phyloP scores from a whole-genome alignment of 2,113 vertebrate species.

The Oryzias curvinotus region DNA sequence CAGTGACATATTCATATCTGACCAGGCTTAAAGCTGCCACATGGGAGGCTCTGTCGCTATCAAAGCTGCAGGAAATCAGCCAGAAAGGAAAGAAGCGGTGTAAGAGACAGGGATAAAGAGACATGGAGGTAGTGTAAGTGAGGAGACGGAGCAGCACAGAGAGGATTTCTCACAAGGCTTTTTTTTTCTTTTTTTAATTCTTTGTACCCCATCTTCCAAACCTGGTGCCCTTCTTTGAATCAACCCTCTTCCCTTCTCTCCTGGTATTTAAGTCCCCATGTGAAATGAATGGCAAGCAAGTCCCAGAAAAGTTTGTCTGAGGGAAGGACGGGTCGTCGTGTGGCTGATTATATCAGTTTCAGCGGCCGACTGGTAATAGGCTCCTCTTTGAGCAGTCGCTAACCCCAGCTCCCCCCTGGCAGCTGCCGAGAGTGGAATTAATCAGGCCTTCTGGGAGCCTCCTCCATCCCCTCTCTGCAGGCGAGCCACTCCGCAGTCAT shows the following conservation, averaged over 20 bases:
- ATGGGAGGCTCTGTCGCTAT: slow-evolving; percentile 74
- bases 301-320: slow-evolving; percentile 92
- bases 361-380: slow-evolving; percentile 94
- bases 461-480: slow-evolving; percentile 89
- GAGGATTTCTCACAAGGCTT: slow-evolving; percentile 75
- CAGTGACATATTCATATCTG: slow-evolving; percentile 79
- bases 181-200: slow-evolving; percentile 79
- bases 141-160: slow-evolving; percentile 39
- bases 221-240: slow-evolving; percentile 69
- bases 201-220: slow-evolving; percentile 85
- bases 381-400: slow-evolving; percentile 93
- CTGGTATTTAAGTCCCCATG: slow-evolving; percentile 82
- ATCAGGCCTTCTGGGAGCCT: slow-evolving; percentile 99
- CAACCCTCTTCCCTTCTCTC: slow-evolving; percentile 53
- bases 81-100: slow-evolving; percentile 41
- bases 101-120: slow-evolving; percentile 54
- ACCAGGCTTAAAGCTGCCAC: slow-evolving; percentile 71
- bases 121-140: slow-evolving; percentile 47
- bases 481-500: slow-evolving; percentile 97
- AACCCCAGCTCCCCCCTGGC: slow-evolving; percentile 93
- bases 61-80: slow-evolving; percentile 75
- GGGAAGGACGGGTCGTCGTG: slow-evolving; percentile 79
- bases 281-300: slow-evolving; percentile 83
- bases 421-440: slow-evolving; percentile 98
- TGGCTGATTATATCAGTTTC: slow-evolving; percentile 99